A percentile compares a stretch with the other conserved stretches of the same genome.
phyloP scores from a whole-genome alignment of 2,888 invertebrate species.

The Plebejus melissa region DNA sequence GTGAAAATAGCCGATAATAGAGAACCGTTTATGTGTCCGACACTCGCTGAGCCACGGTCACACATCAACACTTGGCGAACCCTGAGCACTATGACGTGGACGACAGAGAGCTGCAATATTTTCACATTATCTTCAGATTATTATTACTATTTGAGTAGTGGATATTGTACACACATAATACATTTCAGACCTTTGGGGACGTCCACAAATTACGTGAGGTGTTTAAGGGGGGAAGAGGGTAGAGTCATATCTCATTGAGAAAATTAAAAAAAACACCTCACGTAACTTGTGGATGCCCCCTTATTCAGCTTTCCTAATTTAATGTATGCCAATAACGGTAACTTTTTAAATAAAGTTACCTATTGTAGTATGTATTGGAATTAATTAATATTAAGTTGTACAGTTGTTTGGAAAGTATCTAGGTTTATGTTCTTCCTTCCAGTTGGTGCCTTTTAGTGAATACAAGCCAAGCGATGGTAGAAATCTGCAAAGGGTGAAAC shows the following conservation, averaged over 20 bases:
- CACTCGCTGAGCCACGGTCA: conserved; percentile 52
- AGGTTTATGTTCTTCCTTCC: neutral
- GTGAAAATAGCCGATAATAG: conserved; percentile 61
- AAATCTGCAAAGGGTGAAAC: neutral
- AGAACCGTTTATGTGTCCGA: conserved; percentile 69
- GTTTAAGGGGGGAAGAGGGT: too few relatives aligned
- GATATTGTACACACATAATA: too few relatives aligned
- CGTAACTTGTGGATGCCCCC: too few relatives aligned
- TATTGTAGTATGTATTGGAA: too few relatives aligned
- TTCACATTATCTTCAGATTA: conserved; percentile 43
- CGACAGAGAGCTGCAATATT: conserved; percentile 26
- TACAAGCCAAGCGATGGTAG: neutral
- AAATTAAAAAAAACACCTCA: too few relatives aligned
- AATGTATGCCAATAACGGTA: too few relatives aligned
- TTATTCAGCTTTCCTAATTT: too few relatives aligned
- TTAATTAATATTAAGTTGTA: too few relatives aligned
- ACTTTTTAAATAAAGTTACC: neutral
- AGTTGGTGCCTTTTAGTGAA: neutral
- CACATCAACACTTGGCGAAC: conserved; percentile 59
- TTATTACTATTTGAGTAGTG: neutral
- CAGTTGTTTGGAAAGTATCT: too few relatives aligned
- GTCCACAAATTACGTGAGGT: too few relatives aligned
- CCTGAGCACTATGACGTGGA: conserved; percentile 38
- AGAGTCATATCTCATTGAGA: too few relatives aligned
- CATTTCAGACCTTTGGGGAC: too few relatives aligned